A percentile compares a stretch with the other conserved stretches of the same genome.
Conservation (phyloP, 2,888 invertebrate species). For the Idaea aversata region DNA sequence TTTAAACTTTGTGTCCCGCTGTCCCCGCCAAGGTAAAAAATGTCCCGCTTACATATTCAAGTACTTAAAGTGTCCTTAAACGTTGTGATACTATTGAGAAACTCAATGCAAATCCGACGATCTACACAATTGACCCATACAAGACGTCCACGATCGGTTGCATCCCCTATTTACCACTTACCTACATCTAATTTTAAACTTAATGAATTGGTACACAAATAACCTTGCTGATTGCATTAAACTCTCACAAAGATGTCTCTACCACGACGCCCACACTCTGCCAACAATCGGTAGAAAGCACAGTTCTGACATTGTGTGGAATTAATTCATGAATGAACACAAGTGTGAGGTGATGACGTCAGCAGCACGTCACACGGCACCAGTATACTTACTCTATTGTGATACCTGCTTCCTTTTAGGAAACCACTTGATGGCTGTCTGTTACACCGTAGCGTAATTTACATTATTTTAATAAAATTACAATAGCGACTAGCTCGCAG, state of each 20-base stretch:
- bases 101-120: no score
- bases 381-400: neutral
- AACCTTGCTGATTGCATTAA: neutral
- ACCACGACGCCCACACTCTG: constrained; percentile 11
- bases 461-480: no score
- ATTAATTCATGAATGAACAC: constrained; percentile 18
- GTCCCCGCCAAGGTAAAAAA: no score
- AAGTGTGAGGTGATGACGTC: constrained; percentile 15
- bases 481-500: no score
- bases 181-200: neutral
- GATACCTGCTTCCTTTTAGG: constrained; percentile 16
- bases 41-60: no score
- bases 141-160: no score
- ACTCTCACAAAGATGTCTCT: constrained; percentile 1
- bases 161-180: no score
- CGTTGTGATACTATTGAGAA: no score
- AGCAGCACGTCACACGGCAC: constrained; percentile 7
- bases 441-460: constrained; percentile 12
- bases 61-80: no score
- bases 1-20: no score
- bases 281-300: constrained; percentile 1
- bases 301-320: constrained; percentile 4
- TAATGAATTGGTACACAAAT: neutral
- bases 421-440: constrained; percentile 9
- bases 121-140: no score